A percentile compares a stretch with the other conserved stretches of the same genome.
phyloP scores from a whole-genome alignment of 2,888 invertebrate species.

The Phoronis australis region DNA sequence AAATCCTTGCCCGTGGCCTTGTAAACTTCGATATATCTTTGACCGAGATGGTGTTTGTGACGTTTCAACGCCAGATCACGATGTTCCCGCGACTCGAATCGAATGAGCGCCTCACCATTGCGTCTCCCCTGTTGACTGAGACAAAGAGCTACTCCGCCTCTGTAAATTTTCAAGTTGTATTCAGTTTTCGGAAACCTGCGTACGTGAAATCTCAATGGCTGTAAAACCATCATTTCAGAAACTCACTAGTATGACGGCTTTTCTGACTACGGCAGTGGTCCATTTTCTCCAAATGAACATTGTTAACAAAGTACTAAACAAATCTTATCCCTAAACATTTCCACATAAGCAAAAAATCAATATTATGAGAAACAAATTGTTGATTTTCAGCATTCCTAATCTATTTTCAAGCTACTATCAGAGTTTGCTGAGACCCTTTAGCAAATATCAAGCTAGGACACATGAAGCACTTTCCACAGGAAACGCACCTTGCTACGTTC shows the following conservation, averaged over 20 bases:
- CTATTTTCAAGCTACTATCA: not conserved
- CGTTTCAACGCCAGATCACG: conserved; percentile 95
- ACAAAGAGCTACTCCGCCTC: conserved; percentile 98
- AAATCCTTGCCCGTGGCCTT: conserved; percentile 96
- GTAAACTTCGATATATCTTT: conserved; percentile 98
- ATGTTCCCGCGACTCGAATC: conserved; percentile 91
- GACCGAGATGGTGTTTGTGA: conserved; percentile 96
- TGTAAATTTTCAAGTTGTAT: too few relatives aligned
- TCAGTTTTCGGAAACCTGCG: too few relatives aligned
- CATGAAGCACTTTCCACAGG: not conserved
- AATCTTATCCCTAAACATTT: too few relatives aligned
- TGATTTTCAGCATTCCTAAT: not conserved
- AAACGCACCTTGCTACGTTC: conserved; percentile 69
- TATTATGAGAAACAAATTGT: too few relatives aligned
- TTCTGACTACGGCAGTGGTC: too few relatives aligned
- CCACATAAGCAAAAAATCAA: too few relatives aligned
- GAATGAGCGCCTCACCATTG: conserved; percentile 97
- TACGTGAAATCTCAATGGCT: too few relatives aligned
- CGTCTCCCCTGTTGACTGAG: conserved; percentile 93
- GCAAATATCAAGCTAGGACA: too few relatives aligned
- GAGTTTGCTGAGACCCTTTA: not conserved
- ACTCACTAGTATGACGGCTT: too few relatives aligned
- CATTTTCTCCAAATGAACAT: too few relatives aligned
- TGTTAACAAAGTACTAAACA: too few relatives aligned
- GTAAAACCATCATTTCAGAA: too few relatives aligned